Conservation (phyloP, 2,113 vertebrate species). For the Hemibagrus wyckioides region DNA sequence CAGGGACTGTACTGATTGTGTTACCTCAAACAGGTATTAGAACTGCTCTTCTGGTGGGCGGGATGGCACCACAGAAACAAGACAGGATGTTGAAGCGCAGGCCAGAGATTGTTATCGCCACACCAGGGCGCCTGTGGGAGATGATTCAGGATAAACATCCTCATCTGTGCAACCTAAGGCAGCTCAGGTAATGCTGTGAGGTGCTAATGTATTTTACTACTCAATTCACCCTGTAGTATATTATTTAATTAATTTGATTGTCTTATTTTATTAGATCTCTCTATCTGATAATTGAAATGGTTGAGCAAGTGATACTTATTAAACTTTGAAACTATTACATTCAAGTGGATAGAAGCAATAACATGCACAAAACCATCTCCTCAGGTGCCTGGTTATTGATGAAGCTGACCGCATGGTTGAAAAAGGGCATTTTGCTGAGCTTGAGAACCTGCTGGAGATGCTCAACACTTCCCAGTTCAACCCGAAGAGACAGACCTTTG, state of each 20-base stretch:
- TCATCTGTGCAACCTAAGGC: constrained; percentile 83
- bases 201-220: neutral
- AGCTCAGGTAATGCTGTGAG: constrained; percentile 77
- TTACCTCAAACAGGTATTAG: constrained; percentile 76
- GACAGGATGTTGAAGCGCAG: constrained; percentile 81
- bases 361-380: constrained; percentile 1
- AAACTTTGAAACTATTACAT: neutral
- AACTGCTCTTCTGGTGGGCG: constrained; percentile 90
- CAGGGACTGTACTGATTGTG: neutral
- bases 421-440: constrained; percentile 91
- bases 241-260: neutral
- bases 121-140: constrained; percentile 94
- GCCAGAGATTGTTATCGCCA: constrained; percentile 92
- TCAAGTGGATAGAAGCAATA: neutral
- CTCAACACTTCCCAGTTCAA: constrained; percentile 86
- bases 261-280: neutral
- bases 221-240: neutral
- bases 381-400: constrained; percentile 93
- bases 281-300: neutral
- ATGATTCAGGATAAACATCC: constrained; percentile 86
- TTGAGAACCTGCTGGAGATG: constrained; percentile 89
- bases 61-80: constrained; percentile 93
- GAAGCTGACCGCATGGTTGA: constrained; percentile 98
- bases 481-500: constrained; percentile 86
- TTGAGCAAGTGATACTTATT: neutral